Evolutionary conservation across 2,888 invertebrate species (phyloP).

Genomic region (Agrochola macilenta): DNA sequence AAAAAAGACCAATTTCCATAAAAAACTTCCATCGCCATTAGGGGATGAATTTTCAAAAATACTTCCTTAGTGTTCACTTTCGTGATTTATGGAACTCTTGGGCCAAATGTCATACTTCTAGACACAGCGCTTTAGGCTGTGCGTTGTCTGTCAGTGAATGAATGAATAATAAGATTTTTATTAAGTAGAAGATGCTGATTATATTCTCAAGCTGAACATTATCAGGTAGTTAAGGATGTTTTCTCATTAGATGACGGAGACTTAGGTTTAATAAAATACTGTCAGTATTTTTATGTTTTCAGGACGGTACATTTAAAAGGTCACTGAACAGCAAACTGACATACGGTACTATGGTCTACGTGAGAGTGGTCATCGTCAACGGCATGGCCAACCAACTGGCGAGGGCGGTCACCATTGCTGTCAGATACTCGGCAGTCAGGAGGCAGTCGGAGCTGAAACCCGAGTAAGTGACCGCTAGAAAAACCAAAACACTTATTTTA

Average conservation of each 20-base stretch:
- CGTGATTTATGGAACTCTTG: no score
- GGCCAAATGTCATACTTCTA: no score
- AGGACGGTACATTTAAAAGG: constrained; percentile 96
- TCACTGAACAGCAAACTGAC: constrained; percentile 95
- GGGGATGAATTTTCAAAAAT: no score
- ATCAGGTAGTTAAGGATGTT: no score
- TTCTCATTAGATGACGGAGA: no score
- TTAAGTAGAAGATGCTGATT: no score
- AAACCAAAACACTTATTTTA: not conserved
- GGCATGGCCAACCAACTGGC: constrained; percentile 93
- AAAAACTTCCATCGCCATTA: no score
- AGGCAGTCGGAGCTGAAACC: constrained; percentile 96
- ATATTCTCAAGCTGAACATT: not conserved
- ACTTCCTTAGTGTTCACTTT: not conserved
- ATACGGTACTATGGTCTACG: constrained; percentile 98
- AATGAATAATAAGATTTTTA: not conserved
- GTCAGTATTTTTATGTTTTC: constrained; percentile 14
- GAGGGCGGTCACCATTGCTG: constrained; percentile 96
- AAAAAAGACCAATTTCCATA: no score
- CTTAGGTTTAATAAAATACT: no score
- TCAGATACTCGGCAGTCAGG: constrained; percentile 97
- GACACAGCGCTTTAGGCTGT: not conserved
- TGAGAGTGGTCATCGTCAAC: constrained; percentile 95
- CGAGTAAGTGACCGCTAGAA: constrained; percentile 88
- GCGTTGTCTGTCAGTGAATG: not conserved